Conservation (phyloP, 2,888 invertebrate genomes). For the Parnassius orleans region DNA sequence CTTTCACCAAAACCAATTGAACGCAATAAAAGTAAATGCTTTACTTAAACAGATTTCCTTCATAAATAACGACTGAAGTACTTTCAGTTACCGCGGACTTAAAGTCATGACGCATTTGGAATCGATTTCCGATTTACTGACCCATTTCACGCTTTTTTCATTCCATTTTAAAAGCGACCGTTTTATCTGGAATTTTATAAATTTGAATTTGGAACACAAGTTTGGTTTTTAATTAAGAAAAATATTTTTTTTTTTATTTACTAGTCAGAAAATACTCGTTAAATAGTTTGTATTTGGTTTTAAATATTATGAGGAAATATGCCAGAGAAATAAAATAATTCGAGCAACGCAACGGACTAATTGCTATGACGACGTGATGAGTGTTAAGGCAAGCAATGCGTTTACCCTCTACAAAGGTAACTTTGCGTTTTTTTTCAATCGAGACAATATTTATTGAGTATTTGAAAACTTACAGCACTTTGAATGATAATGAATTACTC, state of each 20-base stretch:
- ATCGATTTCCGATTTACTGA: constrained; percentile 8
- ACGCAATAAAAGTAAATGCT: not conserved
- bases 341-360: no score
- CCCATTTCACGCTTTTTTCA: constrained; percentile 14
- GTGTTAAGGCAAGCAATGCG: no score
- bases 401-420: no score
- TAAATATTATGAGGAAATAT: no score
- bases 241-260: not conserved
- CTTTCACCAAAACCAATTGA: not conserved
- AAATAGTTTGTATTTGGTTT: no score
- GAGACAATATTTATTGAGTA: no score
- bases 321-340: no score
- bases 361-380: no score
- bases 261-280: no score
- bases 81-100: constrained; percentile 5
- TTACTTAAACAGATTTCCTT: not conserved
- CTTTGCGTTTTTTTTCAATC: no score
- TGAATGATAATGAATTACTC: no score
- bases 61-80: constrained; percentile 1
- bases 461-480: no score
- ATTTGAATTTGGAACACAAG: constrained; percentile 13
- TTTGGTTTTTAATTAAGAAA: constrained; percentile 1
- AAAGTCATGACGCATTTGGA: constrained; percentile 1
- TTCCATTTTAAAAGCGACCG: constrained; percentile 6
- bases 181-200: constrained; percentile 6